Evolutionary conservation across 2,888 invertebrate species (phyloP).

Genomic region (Lepeophtheirus nordmannii): DNA sequence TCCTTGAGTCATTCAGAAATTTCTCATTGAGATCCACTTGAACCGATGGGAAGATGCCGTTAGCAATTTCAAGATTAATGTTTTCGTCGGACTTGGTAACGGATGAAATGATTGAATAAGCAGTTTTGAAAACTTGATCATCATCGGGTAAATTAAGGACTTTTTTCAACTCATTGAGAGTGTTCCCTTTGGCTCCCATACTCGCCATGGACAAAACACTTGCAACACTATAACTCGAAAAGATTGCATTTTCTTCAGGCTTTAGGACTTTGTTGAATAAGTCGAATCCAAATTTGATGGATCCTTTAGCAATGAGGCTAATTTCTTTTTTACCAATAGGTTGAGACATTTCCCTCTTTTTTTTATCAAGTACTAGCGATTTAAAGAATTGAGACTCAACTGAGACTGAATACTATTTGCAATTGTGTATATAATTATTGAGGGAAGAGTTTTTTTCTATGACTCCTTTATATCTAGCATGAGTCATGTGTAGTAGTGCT

Average conservation of each 20-base stretch:
- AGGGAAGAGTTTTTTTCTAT: no score
- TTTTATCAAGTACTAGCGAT: no score
- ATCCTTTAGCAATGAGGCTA: background rate
- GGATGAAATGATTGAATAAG: background rate
- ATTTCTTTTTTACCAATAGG: background rate
- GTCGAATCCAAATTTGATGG: background rate
- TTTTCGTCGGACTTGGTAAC: background rate
- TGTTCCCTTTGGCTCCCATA: slow-evolving; percentile 12
- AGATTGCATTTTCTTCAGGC: slow-evolving; percentile 10
- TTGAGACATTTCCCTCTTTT: no score
- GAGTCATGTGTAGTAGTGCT: no score
- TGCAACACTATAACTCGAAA: slow-evolving; percentile 11
- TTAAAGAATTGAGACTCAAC: no score
- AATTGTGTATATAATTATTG: no score
- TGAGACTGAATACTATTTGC: no score
- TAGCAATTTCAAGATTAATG: background rate
- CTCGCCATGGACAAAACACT: slow-evolving; percentile 13
- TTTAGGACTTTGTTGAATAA: background rate
- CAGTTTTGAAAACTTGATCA: background rate
- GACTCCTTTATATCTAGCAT: no score
- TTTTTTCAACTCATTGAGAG: background rate
- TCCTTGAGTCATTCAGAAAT: background rate
- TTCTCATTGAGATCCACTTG: background rate
- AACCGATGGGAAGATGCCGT: background rate
- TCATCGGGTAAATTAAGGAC: background rate